Base-by-base conservation (phyloP, 2,797 vertebrate species). In the Borostomias antarcticus region DNA sequence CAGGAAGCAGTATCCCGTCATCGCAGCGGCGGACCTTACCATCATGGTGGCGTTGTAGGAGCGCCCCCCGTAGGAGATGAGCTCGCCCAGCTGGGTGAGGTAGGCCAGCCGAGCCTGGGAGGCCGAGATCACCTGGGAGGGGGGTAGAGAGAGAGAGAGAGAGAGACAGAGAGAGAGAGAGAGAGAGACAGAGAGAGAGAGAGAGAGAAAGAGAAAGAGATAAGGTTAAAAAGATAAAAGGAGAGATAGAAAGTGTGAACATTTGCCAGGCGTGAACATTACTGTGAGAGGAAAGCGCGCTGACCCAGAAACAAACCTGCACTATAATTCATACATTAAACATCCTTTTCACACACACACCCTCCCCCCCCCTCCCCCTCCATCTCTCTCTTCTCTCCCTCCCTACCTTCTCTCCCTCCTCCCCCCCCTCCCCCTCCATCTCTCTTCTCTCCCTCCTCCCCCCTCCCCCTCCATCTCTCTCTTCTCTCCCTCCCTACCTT, bases 41-140 rank as follows among this genome's bases (percentile, higher is more conserved):
- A 99, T 96, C 90, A 98, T 91, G 11, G 97, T 99, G 66, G 93
- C 97, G 23, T 94, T 96, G 84, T 98, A 99, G 77, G 93, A 94
- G 77, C 94, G 95, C 29, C 96, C 97, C 0, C 95, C 94, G 17
- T 98, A 99, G 21, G 95, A 97, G 85, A 98, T 96, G 65, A 99
- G 92, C 78, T 99, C 96, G 73, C 95, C 95, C 80, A 99, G 93
- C 83, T 98, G 96, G 78, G 96, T 96, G 81, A 99, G 92, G 88
- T 99, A 99, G 80, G 92, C 96, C 80, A 99, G 84, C 66, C 95
- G 95, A 63, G 97, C 93, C 78, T 99, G 96, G 79, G 88, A 85
- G 29, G 93, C 92, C 48, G 95, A 92, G 57, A 96, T 95, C 23
- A 94, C 90, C 90, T 98, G 88, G 88, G 45, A 68, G 69, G 3